These are phyloP conservation scores for Xanthorhoe spadicearia DNA, from an alignment of 2,888 invertebrate genomes.

Conservation along the genomic window DNA sequence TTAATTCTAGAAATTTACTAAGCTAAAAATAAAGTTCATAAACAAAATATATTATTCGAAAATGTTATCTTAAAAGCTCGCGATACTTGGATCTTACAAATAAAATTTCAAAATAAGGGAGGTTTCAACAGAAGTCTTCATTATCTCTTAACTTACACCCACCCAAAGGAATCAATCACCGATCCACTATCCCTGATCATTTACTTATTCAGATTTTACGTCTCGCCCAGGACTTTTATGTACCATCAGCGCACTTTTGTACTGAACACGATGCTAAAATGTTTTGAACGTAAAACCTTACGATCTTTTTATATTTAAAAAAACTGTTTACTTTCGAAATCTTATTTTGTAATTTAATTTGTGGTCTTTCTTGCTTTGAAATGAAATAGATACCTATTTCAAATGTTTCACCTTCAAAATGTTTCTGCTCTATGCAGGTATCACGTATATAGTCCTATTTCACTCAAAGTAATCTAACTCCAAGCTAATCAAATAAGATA, in stretches of 20 bases:
- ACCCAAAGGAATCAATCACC: slow-evolving; percentile 66
- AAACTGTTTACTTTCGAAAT: neutral
- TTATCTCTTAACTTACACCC: slow-evolving; percentile 42
- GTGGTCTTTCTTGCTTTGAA: neutral
- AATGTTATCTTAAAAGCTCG: too few species aligned
- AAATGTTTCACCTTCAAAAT: neutral
- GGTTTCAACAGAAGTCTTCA: slow-evolving; percentile 27
- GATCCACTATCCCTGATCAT: slow-evolving; percentile 69
- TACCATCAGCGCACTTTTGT: slow-evolving; percentile 50
- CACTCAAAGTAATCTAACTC: too few species aligned
- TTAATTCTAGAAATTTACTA: too few species aligned
- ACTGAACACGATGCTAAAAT: slow-evolving; percentile 25
- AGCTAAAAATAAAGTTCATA: too few species aligned
- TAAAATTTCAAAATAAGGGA: too few species aligned
- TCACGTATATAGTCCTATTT: too few species aligned
- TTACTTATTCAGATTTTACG: slow-evolving; percentile 75
- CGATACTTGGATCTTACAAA: too few species aligned
- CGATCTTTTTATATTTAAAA: neutral
- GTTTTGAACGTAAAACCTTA: slow-evolving; percentile 10
- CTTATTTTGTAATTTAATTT: neutral
- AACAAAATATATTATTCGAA: neutral
- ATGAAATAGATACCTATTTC: neutral
- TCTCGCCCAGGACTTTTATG: slow-evolving; percentile 60
- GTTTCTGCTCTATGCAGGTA: too few species aligned
- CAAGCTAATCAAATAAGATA: too few species aligned